Evolutionary conservation across 37 sponge, comb jelly and placozoan genomes (phyloP).

Genomic region (Geodia barretti): DNA sequence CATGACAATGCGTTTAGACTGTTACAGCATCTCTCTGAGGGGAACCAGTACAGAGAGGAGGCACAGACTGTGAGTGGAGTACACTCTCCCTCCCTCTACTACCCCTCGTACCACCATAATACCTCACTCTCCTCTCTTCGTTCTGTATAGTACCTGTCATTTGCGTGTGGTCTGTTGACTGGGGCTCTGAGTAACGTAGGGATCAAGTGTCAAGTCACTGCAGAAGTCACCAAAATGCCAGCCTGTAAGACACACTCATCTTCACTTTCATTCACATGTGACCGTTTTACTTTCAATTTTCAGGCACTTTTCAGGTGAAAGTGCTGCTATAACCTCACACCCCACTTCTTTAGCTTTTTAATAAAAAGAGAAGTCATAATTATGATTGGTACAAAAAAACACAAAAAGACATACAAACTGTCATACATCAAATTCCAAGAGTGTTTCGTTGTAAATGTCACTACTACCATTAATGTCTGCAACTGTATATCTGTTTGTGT

Average conservation of each 20-base stretch:
- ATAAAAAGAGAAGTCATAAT: too few species aligned
- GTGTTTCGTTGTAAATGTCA: neutral
- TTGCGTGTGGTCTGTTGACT: conserved; percentile 75
- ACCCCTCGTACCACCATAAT: neutral
- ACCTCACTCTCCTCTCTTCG: neutral
- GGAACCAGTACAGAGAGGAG: conserved; percentile 68
- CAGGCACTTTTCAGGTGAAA: conserved; percentile 63
- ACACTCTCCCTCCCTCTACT: neutral
- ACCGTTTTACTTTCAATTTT: neutral
- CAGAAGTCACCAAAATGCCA: conserved; percentile 67
- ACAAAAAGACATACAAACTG: too few species aligned
- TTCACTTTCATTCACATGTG: neutral
- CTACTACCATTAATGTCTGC: neutral
- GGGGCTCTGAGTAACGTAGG: conserved; percentile 84
- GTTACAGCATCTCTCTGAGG: conserved; percentile 49
- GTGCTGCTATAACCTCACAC: conserved; percentile 29
- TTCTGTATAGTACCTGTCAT: conserved; percentile 69
- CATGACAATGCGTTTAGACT: conserved; percentile 78
- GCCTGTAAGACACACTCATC: conserved; percentile 50
- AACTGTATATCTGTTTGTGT: neutral
- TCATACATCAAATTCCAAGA: neutral
- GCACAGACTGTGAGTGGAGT: conserved; percentile 55
- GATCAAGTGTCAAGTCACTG: conserved; percentile 69
- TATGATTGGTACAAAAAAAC: too few species aligned
- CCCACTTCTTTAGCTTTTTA: neutral